Evolutionary conservation across 2,888 invertebrate genomes (phyloP).

Genomic region (Phalera bucephala): DNA sequence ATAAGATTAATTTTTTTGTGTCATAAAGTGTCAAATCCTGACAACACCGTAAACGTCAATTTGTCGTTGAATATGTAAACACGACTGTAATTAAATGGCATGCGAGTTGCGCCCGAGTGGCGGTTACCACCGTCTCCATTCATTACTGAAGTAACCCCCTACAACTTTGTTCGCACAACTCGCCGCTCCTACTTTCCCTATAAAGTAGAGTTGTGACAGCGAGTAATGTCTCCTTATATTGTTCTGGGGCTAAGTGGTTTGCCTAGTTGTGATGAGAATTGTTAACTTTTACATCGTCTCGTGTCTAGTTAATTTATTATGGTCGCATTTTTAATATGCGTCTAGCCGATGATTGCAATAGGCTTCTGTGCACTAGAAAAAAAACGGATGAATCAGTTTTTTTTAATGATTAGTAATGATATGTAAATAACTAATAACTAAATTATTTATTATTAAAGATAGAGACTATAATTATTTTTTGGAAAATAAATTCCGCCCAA

Average conservation of each 20-base stretch:
- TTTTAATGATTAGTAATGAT: too few relatives aligned
- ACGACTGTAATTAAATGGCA: too few relatives aligned
- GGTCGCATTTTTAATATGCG: slow-evolving; percentile 42
- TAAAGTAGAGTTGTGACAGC: slow-evolving; percentile 80
- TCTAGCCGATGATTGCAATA: slow-evolving; percentile 25
- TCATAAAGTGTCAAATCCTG: too few relatives aligned
- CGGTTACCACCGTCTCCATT: slow-evolving; percentile 75
- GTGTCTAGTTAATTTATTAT: slow-evolving; percentile 60
- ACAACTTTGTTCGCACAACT: slow-evolving; percentile 76
- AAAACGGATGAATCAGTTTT: too few relatives aligned
- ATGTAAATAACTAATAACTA: too few relatives aligned
- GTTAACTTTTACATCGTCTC: slow-evolving; percentile 67
- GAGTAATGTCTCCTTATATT: slow-evolving; percentile 81
- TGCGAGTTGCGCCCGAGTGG: slow-evolving; percentile 66
- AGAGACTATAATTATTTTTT: too few relatives aligned
- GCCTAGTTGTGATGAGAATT: slow-evolving; percentile 74
- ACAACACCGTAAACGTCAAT: too few relatives aligned
- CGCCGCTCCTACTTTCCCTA: slow-evolving; percentile 73
- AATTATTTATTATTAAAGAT: too few relatives aligned
- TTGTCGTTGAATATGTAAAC: too few relatives aligned
- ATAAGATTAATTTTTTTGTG: too few relatives aligned
- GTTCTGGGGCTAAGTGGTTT: slow-evolving; percentile 81
- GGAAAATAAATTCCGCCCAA: too few relatives aligned
- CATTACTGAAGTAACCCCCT: slow-evolving; percentile 71
- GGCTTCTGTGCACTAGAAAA: too few relatives aligned